Evolutionary conservation across 2,113 vertebrate species (phyloP).

Genomic region (Hipposideros armiger): DNA sequence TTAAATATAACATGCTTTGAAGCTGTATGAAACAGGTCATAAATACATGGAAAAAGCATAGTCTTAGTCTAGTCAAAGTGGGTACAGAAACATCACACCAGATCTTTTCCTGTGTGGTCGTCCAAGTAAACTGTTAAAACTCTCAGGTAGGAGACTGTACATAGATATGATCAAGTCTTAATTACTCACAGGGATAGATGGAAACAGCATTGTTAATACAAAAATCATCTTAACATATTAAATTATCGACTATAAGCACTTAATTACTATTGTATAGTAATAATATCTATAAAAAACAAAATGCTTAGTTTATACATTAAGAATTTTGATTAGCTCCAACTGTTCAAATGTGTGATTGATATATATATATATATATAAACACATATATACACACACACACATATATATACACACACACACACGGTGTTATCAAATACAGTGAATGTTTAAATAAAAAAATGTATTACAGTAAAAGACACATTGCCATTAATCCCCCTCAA

Average conservation of each 20-base stretch:
- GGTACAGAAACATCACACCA: not conserved
- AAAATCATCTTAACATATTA: constrained; percentile 52
- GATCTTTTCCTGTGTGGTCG: not conserved
- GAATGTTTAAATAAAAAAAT: no score
- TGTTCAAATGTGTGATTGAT: not conserved
- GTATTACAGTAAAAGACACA: no score
- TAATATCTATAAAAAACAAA: constrained; percentile 6
- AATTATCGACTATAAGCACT: not conserved
- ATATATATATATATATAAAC: no score
- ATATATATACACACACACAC: no score
- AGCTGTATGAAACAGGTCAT: constrained; percentile 23
- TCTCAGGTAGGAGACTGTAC: not conserved
- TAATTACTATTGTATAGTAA: constrained; percentile 32
- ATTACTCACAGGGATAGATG: not conserved
- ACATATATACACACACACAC: no score
- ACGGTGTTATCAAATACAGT: no score
- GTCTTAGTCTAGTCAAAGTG: not conserved
- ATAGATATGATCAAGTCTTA: not conserved
- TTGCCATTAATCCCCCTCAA: no score
- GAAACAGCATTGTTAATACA: constrained; percentile 5
- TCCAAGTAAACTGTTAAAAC: not conserved
- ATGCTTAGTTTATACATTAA: constrained; percentile 22
- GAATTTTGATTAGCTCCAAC: constrained; percentile 41
- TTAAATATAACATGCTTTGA: constrained; percentile 24
- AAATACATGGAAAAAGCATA: constrained; percentile 31